Percentiles rank a stretch among this genome's conserved stretches.
Conservation (phyloP, 2,888 invertebrate genomes). For the Diarsia mendica region DNA sequence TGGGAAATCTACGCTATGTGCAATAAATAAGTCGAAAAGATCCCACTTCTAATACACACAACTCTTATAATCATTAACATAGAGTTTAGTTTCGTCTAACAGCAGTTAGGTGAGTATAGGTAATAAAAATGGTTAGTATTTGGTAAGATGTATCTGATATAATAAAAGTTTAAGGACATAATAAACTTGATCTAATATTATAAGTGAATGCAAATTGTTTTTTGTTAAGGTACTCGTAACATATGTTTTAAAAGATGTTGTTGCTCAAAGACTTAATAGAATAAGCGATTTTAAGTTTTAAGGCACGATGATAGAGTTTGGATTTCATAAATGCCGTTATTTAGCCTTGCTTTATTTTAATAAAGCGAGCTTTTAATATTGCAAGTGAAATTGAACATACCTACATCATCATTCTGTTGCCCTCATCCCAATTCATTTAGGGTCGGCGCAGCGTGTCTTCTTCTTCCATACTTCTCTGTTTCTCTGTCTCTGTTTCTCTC, state of each 20-base stretch:
- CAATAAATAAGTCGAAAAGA: constrained; percentile 82
- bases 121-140: constrained; percentile 70
- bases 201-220: constrained; percentile 61
- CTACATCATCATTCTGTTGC: neutral
- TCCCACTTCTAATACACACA: constrained; percentile 27
- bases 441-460: too few species aligned
- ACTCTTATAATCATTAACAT: constrained; percentile 61
- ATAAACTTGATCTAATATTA: constrained; percentile 51
- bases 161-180: constrained; percentile 83
- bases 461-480: too few species aligned
- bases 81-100: constrained; percentile 67
- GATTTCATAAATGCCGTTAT: neutral
- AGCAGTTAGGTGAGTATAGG: neutral
- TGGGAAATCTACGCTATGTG: constrained; percentile 86
- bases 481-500: too few species aligned
- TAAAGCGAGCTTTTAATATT: neutral
- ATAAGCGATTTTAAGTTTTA: neutral
- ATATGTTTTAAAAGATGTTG: neutral
- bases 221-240: constrained; percentile 1
- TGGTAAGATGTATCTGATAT: constrained; percentile 77
- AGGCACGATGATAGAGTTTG: neutral
- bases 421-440: too few species aligned
- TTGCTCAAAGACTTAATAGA: neutral
- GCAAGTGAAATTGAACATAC: neutral
- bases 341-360: neutral